Evolutionary conservation across 2,113 vertebrate species (phyloP).

Genomic region (Cephalopterus ornatus): DNA sequence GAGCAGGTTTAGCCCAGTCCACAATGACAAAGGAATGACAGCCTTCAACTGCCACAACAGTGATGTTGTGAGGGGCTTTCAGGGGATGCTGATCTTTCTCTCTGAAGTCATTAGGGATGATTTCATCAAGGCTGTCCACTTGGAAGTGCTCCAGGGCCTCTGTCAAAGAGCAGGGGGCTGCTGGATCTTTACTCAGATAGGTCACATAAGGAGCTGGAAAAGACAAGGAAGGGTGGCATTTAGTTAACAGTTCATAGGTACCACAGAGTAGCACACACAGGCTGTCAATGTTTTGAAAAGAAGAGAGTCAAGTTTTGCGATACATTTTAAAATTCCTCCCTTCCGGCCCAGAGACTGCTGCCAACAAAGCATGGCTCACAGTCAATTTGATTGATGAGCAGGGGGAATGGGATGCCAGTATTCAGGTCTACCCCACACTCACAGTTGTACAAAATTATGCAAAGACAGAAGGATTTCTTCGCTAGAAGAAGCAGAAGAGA

Average conservation of each 20-base stretch:
- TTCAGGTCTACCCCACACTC: neutral
- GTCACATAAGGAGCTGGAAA: constrained; percentile 91
- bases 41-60: constrained; percentile 93
- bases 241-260: neutral
- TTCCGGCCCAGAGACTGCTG: neutral
- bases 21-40: constrained; percentile 98
- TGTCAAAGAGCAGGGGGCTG: constrained; percentile 91
- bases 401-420: neutral
- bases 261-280: neutral
- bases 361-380: neutral
- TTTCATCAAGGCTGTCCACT: constrained; percentile 86
- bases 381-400: neutral
- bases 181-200: constrained; percentile 91
- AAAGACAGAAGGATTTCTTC: neutral
- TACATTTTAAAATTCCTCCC: neutral
- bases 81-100: constrained; percentile 72
- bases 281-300: neutral
- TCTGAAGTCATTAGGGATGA: constrained; percentile 83
- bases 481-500: neutral
- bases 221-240: neutral
- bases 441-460: neutral
- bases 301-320: neutral
- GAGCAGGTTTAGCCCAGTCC: constrained; percentile 89
- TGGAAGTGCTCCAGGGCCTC: constrained; percentile 97
- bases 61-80: constrained; percentile 89